Evolutionary conservation across 2,113 vertebrate species (phyloP).

Genomic region (Macheiramphus alcinus): DNA sequence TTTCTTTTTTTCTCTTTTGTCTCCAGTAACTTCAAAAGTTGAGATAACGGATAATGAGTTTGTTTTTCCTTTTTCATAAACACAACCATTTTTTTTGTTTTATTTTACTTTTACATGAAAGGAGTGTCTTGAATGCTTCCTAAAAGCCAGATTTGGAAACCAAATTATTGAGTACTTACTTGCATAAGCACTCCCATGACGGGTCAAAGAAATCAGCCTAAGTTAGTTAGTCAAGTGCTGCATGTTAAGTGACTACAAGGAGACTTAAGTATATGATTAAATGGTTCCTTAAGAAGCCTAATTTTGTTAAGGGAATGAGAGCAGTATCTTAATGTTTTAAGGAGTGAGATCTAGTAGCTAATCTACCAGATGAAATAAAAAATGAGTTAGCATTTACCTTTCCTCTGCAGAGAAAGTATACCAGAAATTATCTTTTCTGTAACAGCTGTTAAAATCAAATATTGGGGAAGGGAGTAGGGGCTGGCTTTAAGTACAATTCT

Average conservation of each 20-base stretch:
- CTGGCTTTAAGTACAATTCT: background rate
- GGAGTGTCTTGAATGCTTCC: background rate
- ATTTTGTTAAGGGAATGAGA: background rate
- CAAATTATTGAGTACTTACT: background rate
- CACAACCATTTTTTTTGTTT: rapidly evolving
- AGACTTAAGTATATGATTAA: background rate
- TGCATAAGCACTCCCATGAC: background rate
- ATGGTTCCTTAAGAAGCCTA: background rate
- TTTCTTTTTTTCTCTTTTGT: background rate
- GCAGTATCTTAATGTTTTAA: background rate
- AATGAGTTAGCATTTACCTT: background rate
- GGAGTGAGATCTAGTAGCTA: background rate
- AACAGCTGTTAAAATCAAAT: background rate
- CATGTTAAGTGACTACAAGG: background rate
- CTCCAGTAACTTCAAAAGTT: background rate
- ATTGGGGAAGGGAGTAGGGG: rapidly evolving
- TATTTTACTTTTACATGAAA: background rate
- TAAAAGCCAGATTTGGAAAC: background rate
- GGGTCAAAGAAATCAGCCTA: background rate
- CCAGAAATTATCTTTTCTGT: background rate
- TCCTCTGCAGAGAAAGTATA: background rate
- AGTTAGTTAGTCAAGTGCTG: background rate
- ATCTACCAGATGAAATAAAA: background rate
- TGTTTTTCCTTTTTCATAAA: background rate
- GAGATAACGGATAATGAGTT: background rate